A percentile compares a stretch with the other conserved stretches of the same genome.
Evolutionary conservation across 2,113 vertebrate species (phyloP).

Genomic region (Heteronetta atricapilla): DNA sequence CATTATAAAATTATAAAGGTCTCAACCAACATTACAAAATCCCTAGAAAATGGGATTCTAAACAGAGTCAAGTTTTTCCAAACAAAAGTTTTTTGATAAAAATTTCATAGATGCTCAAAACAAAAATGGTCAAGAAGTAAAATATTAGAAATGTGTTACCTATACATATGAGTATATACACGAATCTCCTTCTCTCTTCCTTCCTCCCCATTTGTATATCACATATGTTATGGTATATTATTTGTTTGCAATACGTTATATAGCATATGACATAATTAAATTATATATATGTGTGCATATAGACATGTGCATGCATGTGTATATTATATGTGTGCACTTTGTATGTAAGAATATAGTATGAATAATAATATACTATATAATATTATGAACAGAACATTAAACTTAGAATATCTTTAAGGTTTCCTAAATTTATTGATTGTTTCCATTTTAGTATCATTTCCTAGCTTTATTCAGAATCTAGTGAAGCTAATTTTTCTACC

Average conservation of each 20-base stretch:
- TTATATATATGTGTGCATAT: background rate
- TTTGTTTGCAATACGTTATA: background rate
- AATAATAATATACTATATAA: background rate
- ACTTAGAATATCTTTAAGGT: background rate
- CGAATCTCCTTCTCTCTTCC: background rate
- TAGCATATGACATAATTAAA: background rate
- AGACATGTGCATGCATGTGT: background rate
- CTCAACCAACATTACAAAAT: background rate
- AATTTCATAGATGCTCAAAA: background rate
- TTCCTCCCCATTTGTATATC: background rate
- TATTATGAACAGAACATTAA: background rate
- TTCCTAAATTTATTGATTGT: background rate
- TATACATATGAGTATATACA: background rate
- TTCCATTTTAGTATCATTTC: background rate
- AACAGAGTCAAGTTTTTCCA: background rate
- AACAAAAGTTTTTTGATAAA: background rate
- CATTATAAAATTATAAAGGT: background rate
- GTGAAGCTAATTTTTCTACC: background rate
- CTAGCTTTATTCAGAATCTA: background rate
- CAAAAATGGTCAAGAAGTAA: background rate
- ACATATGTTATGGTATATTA: fast-evolving
- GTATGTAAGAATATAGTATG: background rate
- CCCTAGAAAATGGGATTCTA: background rate
- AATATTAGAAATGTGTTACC: background rate
- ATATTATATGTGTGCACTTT: background rate